Conservation (phyloP, 2,888 invertebrate genomes). For the Subacronicta megacephala region DNA sequence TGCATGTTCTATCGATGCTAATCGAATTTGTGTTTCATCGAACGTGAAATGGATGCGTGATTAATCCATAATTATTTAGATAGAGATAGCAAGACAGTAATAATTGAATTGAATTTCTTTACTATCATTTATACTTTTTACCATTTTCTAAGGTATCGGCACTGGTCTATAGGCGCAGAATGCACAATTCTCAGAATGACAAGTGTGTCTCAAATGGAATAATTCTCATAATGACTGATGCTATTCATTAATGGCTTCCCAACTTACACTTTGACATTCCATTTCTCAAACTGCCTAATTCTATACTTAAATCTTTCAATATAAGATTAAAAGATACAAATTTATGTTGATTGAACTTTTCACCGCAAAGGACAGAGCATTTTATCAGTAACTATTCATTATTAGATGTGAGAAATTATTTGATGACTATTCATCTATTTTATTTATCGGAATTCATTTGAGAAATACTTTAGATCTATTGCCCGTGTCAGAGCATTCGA, state of each 20-base stretch:
- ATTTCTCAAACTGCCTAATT: no score
- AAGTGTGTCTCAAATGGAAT: no score
- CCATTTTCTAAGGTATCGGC: no score
- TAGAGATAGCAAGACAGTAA: conserved; percentile 4
- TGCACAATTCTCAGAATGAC: no score
- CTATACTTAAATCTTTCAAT: no score
- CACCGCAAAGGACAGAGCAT: conserved; percentile 9
- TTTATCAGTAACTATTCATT: conserved; percentile 10
- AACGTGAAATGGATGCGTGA: conserved; percentile 46
- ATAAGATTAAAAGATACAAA: no score
- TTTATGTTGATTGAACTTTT: conserved; percentile 20
- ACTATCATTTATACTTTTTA: no score
- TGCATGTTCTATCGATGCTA: conserved; percentile 49
- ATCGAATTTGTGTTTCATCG: conserved; percentile 37
- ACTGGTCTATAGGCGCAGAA: no score
- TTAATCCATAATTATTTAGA: conserved; percentile 7
- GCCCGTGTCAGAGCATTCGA: background rate
- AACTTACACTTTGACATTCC: no score
- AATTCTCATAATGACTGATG: no score
- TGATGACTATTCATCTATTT: conserved; percentile 7
- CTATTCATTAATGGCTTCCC: no score
- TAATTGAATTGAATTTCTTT: no score
- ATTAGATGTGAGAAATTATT: conserved; percentile 13
- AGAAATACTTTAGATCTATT: conserved; percentile 4
- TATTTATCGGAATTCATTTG: conserved; percentile 2